These are phyloP conservation scores for Mustelus asterias DNA, from an alignment of 2,113 vertebrate genomes.

Conservation along the genomic window DNA sequence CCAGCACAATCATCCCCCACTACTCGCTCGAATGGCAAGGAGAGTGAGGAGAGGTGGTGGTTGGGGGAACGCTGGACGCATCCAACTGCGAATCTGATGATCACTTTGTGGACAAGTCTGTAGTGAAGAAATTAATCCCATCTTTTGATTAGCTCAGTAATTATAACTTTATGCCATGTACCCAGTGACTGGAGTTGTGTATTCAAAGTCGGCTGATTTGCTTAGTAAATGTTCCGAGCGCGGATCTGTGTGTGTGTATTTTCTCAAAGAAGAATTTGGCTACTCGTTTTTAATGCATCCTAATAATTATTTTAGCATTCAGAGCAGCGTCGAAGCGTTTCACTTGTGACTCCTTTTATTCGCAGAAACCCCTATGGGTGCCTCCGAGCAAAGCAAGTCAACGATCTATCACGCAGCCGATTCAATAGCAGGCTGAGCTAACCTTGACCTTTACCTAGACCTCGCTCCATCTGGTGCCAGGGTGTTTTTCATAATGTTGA, in stretches of 20 bases:
- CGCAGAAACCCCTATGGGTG: conserved; percentile 80
- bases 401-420: conserved; percentile 77
- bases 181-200: conserved; percentile 16
- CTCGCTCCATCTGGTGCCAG: conserved; percentile 83
- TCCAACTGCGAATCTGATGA: not conserved
- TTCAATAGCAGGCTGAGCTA: conserved; percentile 78
- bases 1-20: not conserved
- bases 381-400: conserved; percentile 63
- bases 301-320: conserved; percentile 88
- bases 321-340: conserved; percentile 68
- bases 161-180: conserved; percentile 1
- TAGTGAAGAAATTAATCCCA: conserved; percentile 22
- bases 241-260: not conserved
- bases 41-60: not conserved
- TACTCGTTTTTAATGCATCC: conserved; percentile 65
- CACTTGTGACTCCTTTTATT: conserved; percentile 76
- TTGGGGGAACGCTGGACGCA: not conserved
- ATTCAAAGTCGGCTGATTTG: conserved; percentile 30
- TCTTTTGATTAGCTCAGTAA: conserved; percentile 34
- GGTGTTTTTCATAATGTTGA: conserved; percentile 57
- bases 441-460: conserved; percentile 86
- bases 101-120: not conserved
- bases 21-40: not conserved
- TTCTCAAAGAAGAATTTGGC: conserved; percentile 36
- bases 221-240: conserved; percentile 17